phyloP scores from a whole-genome alignment of 1,140 invertebrate genomes.

The Anoplolepis gracilipes region DNA sequence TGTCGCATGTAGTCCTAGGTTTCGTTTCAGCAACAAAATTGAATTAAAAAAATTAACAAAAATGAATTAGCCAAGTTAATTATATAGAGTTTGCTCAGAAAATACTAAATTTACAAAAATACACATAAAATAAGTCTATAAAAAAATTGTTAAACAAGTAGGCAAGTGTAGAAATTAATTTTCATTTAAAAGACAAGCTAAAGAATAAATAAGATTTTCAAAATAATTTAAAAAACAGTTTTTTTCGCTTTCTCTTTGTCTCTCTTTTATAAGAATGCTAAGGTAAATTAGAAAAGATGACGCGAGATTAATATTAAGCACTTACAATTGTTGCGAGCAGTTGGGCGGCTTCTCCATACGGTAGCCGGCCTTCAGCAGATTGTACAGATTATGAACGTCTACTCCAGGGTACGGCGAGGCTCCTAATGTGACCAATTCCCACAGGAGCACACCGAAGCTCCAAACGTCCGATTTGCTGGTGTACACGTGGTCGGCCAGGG shows the following conservation, averaged over 20 bases:
- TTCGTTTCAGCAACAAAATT: slow-evolving; percentile 9
- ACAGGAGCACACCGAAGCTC: slow-evolving; percentile 95
- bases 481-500: slow-evolving; percentile 94
- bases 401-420: slow-evolving; percentile 93
- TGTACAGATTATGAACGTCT: slow-evolving; percentile 92
- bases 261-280: not conserved
- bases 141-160: not conserved
- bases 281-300: not conserved
- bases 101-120: not conserved
- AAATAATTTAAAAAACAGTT: not conserved
- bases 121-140: not conserved
- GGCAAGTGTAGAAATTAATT: not conserved
- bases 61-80: slow-evolving; percentile 4
- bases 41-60: too few relatives aligned
- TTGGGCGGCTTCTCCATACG: slow-evolving; percentile 94
- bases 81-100: not conserved
- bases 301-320: slow-evolving; percentile 34
- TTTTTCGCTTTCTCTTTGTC: not conserved
- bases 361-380: slow-evolving; percentile 91
- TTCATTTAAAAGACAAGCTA: not conserved
- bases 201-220: not conserved
- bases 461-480: slow-evolving; percentile 96
- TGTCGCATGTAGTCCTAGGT: not conserved
- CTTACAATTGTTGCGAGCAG: slow-evolving; percentile 93
- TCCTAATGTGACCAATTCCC: slow-evolving; percentile 95